phyloP scores from a whole-genome alignment of 1,140 invertebrate species.

The Brachionus rotundiformis region DNA sequence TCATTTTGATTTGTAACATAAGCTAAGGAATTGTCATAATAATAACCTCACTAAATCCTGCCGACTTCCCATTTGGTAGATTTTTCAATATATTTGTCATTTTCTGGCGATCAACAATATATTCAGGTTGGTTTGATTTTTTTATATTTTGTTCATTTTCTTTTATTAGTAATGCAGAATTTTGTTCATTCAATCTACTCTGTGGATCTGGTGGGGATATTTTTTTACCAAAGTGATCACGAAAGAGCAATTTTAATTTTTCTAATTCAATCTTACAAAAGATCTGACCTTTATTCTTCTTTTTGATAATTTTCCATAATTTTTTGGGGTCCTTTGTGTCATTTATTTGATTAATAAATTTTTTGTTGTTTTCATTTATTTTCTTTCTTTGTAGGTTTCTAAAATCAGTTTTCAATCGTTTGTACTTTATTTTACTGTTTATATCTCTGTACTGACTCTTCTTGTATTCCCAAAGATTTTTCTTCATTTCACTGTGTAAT shows the following conservation, averaged over 20 bases:
- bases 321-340: no score
- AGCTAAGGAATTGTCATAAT: no score
- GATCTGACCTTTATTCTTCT: no score
- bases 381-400: neutral
- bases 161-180: neutral
- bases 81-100: neutral
- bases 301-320: no score
- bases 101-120: neutral
- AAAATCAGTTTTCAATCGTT: neutral
- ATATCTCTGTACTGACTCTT: neutral
- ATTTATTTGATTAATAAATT: neutral
- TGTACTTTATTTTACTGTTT: neutral
- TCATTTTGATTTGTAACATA: no score
- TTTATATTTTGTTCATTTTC: neutral
- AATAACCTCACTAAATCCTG: neutral
- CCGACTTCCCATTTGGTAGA: neutral
- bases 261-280: no score
- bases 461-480: no score
- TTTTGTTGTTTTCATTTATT: neutral
- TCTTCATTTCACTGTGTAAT: no score
- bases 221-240: no score
- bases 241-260: no score
- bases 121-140: neutral
- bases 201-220: no score
- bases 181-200: no score